Evolutionary conservation across 2,888 invertebrate species (phyloP).

Genomic region (Endomychus coccineus): DNA sequence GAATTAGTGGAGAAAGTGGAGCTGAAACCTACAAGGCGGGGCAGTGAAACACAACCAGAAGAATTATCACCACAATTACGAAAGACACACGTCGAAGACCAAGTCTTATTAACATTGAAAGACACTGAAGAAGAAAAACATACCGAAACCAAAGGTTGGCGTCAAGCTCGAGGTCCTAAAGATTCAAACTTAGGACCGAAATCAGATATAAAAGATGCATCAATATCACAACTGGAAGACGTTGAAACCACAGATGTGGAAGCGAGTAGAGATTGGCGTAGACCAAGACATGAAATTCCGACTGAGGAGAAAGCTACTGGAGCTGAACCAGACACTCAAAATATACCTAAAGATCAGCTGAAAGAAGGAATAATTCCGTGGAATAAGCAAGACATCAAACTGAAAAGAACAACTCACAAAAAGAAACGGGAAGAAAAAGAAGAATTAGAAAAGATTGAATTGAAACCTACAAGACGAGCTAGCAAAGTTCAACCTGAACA

Average conservation of each 20-base stretch:
- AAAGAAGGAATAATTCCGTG: too few relatives aligned
- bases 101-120: too few relatives aligned
- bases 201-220: slow-evolving; percentile 17
- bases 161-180: slow-evolving; percentile 9
- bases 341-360: too few relatives aligned
- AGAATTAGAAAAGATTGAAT: too few relatives aligned
- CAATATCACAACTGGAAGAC: background rate
- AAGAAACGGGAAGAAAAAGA: slow-evolving; percentile 41
- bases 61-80: too few relatives aligned
- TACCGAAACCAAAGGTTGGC: slow-evolving; percentile 11
- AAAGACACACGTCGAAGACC: too few relatives aligned
- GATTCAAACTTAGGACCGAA: slow-evolving; percentile 28
- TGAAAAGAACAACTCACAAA: slow-evolving; percentile 45
- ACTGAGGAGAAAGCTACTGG: too few relatives aligned
- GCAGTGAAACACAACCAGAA: slow-evolving; percentile 28
- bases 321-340: too few relatives aligned
- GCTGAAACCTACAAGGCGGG: slow-evolving; percentile 40
- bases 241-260: slow-evolving; percentile 7
- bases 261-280: slow-evolving; percentile 20
- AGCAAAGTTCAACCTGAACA: too few relatives aligned
- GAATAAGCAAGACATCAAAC: too few relatives aligned
- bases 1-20: slow-evolving; percentile 43
- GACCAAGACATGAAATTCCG: slow-evolving; percentile 4
- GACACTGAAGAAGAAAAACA: slow-evolving; percentile 14
- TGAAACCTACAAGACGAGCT: too few relatives aligned